These are phyloP conservation scores for Pituophis catenifer DNA, from an alignment of 2,113 vertebrate species.

Conservation along the genomic window DNA sequence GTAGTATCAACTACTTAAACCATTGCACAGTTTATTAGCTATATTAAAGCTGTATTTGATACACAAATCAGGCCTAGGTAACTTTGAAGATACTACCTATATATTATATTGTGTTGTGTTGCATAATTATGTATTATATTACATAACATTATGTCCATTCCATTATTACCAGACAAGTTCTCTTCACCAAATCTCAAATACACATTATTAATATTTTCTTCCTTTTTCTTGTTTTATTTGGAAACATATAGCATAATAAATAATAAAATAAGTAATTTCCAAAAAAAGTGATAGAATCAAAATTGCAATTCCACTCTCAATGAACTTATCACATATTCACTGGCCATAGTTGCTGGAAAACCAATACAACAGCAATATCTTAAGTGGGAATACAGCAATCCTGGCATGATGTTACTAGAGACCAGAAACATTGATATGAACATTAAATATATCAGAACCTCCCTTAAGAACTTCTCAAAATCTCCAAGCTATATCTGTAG, in stretches of 20 bases:
- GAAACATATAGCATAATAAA: background rate
- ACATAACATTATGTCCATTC: background rate
- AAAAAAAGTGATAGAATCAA: background rate
- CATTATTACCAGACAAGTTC: background rate
- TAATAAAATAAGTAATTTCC: background rate
- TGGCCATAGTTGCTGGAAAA: background rate
- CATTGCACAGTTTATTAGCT: background rate
- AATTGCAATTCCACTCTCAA: background rate
- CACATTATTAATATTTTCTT: background rate
- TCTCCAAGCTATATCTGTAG: background rate
- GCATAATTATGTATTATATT: too few species aligned
- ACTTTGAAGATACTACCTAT: background rate
- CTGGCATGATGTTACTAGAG: background rate
- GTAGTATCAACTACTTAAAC: background rate
- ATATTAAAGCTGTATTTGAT: background rate
- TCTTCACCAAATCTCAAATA: background rate
- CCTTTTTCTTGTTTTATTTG: background rate
- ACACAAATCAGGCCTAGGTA: background rate
- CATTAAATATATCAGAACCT: background rate
- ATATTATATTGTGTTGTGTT: background rate
- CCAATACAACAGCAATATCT: background rate
- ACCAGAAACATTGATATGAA: background rate
- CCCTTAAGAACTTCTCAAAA: background rate
- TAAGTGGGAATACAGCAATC: background rate
- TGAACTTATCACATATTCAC: background rate